A percentile compares a stretch with the other conserved stretches of the same genome.
Conservation (phyloP, 2,797 vertebrate species). For the Neomorphus geoffroyi region DNA sequence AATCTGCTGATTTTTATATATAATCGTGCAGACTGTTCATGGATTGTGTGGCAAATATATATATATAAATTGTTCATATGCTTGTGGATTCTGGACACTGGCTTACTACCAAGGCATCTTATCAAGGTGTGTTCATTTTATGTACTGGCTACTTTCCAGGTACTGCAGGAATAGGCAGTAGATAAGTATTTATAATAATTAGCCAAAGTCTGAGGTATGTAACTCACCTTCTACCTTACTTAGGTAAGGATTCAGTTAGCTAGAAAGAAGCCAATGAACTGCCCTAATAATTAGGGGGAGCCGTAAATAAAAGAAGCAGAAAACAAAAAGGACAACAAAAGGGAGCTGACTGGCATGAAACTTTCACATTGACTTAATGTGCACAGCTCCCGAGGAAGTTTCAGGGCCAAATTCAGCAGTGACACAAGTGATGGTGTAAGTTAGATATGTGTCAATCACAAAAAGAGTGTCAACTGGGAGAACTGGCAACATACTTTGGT, state of each 20-base stretch:
- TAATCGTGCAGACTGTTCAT: conserved; percentile 3
- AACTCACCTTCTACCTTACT: background rate
- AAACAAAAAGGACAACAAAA: conserved; percentile 19
- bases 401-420: conserved; percentile 63
- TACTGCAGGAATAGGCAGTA: background rate
- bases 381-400: conserved; percentile 17
- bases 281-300: background rate
- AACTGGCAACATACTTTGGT: conserved; percentile 58
- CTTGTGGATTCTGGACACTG: background rate
- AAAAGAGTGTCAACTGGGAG: conserved; percentile 62
- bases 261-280: background rate
- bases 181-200: background rate
- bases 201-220: background rate
- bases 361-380: conserved; percentile 43
- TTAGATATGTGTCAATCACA: conserved; percentile 68
- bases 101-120: background rate
- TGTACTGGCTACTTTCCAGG: background rate
- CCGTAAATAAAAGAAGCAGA: background rate
- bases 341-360: conserved; percentile 31
- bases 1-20: conserved; percentile 55
- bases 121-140: background rate
- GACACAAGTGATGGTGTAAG: conserved; percentile 56
- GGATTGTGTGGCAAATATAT: background rate
- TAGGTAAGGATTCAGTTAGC: background rate
- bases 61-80: background rate